These are phyloP conservation scores for Lagria hirta DNA, from an alignment of 2,888 invertebrate species.

Conservation along the genomic window DNA sequence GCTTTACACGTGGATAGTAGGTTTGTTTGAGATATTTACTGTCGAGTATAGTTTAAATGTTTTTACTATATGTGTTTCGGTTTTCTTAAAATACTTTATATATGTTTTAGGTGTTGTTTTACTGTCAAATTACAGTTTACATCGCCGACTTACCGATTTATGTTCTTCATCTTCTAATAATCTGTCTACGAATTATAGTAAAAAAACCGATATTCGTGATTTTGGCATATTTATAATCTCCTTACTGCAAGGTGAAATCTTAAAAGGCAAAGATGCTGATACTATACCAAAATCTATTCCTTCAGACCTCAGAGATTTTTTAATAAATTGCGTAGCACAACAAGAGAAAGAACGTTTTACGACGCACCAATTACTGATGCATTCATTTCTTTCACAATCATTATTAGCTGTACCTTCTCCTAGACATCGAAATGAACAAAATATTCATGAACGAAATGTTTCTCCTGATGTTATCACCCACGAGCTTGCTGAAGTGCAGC, in stretches of 20 bases:
- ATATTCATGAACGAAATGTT: conserved; percentile 29
- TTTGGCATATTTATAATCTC: conserved; percentile 71
- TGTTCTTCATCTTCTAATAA: conserved; percentile 51
- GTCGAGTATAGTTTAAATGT: background rate
- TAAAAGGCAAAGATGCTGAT: conserved; percentile 53
- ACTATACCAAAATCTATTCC: conserved; percentile 63
- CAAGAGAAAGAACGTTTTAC: conserved; percentile 75
- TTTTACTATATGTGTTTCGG: background rate
- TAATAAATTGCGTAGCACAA: conserved; percentile 67
- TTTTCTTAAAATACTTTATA: background rate
- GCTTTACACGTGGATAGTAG: no score
- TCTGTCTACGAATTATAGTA: conserved; percentile 54
- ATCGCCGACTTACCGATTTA: conserved; percentile 64
- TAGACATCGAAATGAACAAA: conserved; percentile 44
- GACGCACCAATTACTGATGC: conserved; percentile 73
- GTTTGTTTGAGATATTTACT: conserved; percentile 7
- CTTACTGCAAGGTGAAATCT: conserved; percentile 60
- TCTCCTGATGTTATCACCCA: conserved; percentile 49
- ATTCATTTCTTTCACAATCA: conserved; percentile 63
- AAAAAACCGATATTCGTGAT: conserved; percentile 73
- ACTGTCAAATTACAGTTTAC: conserved; percentile 71
- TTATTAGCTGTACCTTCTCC: conserved; percentile 55
- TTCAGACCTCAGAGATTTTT: conserved; percentile 69
- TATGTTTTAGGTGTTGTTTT: conserved; percentile 55
- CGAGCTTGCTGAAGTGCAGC: conserved; percentile 29